Evolutionary conservation across 2,113 vertebrate species (phyloP).

Genomic region (Charadrius vociferus): DNA sequence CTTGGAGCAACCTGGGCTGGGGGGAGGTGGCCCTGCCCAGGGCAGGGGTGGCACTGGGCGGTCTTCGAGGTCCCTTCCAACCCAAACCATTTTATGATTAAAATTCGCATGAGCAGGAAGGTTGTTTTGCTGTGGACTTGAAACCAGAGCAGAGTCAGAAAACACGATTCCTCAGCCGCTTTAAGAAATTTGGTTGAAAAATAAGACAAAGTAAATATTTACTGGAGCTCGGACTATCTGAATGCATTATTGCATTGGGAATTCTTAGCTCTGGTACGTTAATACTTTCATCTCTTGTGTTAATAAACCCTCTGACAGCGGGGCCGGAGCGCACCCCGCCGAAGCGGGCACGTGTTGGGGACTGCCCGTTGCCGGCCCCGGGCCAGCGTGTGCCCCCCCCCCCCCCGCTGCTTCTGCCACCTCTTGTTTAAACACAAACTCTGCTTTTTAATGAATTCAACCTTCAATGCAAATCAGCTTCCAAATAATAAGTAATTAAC

Average conservation of each 20-base stretch:
- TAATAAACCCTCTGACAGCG: not conserved
- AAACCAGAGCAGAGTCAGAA: not conserved
- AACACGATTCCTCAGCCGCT: not conserved
- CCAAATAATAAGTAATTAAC: slow-evolving; percentile 40
- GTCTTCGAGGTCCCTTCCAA: too few relatives aligned
- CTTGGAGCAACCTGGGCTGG: too few relatives aligned
- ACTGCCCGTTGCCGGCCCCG: not conserved
- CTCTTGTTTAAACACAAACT: not conserved
- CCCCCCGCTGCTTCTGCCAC: not conserved
- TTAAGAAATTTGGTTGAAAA: not conserved
- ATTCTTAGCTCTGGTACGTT: not conserved
- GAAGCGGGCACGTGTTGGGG: fast-evolving
- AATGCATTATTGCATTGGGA: not conserved
- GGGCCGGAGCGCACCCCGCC: not conserved
- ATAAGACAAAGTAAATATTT: slow-evolving; percentile 7
- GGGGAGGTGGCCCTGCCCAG: too few relatives aligned
- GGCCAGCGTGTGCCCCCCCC: not conserved
- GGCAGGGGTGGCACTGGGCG: too few relatives aligned
- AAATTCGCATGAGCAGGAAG: not conserved
- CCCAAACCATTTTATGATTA: too few relatives aligned
- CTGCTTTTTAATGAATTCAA: not conserved
- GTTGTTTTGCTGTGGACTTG: not conserved
- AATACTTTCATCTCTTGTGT: not conserved
- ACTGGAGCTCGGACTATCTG: not conserved
- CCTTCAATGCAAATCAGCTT: not conserved